Base-by-base conservation (phyloP, 2,888 invertebrate genomes). In the Latheticus oryzae region DNA sequence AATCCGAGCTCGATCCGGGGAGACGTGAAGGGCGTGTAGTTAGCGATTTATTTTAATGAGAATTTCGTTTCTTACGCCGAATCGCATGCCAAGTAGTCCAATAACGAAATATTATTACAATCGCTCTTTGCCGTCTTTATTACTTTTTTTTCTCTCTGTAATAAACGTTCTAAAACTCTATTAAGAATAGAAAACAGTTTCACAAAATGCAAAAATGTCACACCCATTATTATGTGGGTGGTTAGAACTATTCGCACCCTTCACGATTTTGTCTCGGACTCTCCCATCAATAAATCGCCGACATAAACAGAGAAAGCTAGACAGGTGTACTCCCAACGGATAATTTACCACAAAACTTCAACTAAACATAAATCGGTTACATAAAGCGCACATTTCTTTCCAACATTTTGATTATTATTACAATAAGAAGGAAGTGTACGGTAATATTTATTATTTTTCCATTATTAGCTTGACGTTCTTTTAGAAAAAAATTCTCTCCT, bases 31-130 rank as follows among this genome's bases (percentile, higher is more conserved):
- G 42, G 51, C 28, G 58, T 53, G 60, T 59, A 64, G 68, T 64
- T 61, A 60, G 61, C 69, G 72, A 72, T 73, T 74, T 74, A 74
- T 73, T 74, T 73, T 75, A 74, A 74, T 73, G 74, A 75, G 71
- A 70, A 61, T 73, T 72, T 73, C 70, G 69, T 65, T 66, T 65
- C 57, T 63, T 69, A 42, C 32, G 23, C 51, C 51, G 55, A 38
- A 37, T 64, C 55, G 64, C 63, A 66, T 66, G 64, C 64, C 61
- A 64, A 64, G 62, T 65, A 60, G 61, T 62, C 62, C 60, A 61
- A 65, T 62, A 61, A 60, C 61, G 63, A 56, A 65, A 63, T 63
- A 64, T 64, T 64, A 58, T 61, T 62, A 58, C 60, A 58, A 57
- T 58, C 58, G 50, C 51, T 61, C 30, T 47, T 32, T 52, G 48